These are phyloP conservation scores for Tyrannus savana DNA, from an alignment of 2,113 vertebrate genomes.

Conservation along the genomic window DNA sequence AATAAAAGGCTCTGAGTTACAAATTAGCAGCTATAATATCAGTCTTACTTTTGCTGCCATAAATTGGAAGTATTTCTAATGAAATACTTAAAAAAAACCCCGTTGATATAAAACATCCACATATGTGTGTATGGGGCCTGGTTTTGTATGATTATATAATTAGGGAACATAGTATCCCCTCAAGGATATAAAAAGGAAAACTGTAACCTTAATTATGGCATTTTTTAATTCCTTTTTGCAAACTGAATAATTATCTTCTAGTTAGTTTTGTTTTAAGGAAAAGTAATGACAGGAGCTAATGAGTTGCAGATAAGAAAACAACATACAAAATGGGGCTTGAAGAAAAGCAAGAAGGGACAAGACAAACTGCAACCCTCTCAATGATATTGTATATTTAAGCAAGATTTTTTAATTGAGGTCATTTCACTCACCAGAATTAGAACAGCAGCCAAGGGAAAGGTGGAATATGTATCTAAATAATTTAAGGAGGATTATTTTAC, in stretches of 20 bases:
- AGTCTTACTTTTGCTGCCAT: not conserved
- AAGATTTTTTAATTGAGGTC: constrained; percentile 67
- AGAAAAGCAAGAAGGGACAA: not conserved
- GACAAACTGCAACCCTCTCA: not conserved
- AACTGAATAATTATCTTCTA: constrained; percentile 10
- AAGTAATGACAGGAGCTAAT: constrained; percentile 36
- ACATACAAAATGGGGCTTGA: not conserved
- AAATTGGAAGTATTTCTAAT: not conserved
- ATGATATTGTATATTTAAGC: constrained; percentile 37
- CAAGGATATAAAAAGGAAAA: not conserved
- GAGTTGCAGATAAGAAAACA: not conserved
- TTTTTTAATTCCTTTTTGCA: constrained; percentile 1
- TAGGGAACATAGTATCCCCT: not conserved
- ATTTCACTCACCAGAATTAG: constrained; percentile 43
- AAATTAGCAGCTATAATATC: not conserved
- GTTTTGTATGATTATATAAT: constrained; percentile 4
- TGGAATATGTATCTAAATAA: constrained; percentile 55
- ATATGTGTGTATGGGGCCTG: not conserved
- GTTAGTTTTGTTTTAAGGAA: constrained; percentile 21
- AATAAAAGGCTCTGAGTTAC: not conserved
- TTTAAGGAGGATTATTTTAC: constrained; percentile 65
- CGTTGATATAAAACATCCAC: not conserved
- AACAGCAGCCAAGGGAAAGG: constrained; percentile 37
- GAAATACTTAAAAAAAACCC: not conserved
- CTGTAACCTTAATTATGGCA: constrained; percentile 6